Evolutionary conservation across 1,140 invertebrate genomes (phyloP).

Genomic region (Sesamia nonagrioides): DNA sequence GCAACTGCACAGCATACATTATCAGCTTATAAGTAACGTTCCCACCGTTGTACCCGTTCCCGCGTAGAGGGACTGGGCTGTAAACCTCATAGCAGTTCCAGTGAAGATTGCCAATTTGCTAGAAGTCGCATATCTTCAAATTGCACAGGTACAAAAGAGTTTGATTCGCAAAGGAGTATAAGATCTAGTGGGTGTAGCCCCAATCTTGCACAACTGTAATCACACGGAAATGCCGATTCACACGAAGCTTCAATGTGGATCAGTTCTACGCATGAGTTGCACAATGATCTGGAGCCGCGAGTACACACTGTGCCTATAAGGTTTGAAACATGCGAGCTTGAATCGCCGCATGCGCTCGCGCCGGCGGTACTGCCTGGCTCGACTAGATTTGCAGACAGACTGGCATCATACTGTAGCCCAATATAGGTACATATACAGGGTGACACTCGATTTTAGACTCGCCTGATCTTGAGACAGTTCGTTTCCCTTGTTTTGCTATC

Average conservation of each 20-base stretch:
- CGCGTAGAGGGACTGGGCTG: too few species aligned
- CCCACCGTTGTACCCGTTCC: too few species aligned
- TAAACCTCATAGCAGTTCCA: too few species aligned
- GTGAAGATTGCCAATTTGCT: too few species aligned
- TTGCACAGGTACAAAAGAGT: too few species aligned
- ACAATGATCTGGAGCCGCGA: background rate
- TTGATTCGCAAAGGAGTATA: too few species aligned
- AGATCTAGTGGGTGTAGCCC: background rate
- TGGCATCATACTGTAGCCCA: slow-evolving; percentile 21
- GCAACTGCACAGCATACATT: too few species aligned
- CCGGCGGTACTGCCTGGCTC: background rate
- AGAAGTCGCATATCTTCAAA: too few species aligned
- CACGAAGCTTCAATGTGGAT: background rate
- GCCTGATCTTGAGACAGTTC: background rate
- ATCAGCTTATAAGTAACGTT: too few species aligned
- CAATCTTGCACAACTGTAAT: background rate
- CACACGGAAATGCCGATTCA: background rate
- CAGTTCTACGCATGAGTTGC: background rate
- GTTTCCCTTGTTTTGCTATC: background rate
- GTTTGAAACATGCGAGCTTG: slow-evolving; percentile 7
- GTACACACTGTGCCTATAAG: slow-evolving; percentile 4
- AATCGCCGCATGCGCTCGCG: background rate
- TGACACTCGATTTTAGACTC: background rate
- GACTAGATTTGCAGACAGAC: slow-evolving; percentile 20
- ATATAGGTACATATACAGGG: background rate